A percentile compares a stretch with the other conserved stretches of the same genome.
These are phyloP conservation scores for Mirounga angustirostris DNA, from an alignment of 2,113 vertebrate species.

Conservation along the genomic window DNA sequence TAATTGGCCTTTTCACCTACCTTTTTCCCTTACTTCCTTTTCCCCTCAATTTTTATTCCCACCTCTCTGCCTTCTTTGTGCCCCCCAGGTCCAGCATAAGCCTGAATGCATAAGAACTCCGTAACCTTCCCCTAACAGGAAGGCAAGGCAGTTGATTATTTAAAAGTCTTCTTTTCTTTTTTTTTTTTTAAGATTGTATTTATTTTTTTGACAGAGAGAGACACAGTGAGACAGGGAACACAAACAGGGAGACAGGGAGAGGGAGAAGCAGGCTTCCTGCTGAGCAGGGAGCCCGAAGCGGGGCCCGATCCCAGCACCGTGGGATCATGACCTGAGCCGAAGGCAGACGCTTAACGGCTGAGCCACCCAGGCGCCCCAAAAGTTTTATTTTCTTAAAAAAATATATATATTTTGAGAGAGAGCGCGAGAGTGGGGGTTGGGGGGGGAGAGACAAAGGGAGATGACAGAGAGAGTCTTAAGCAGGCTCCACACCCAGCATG, in stretches of 20 bases:
- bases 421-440: rapidly evolving
- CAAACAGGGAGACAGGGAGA: no score
- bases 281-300: no score
- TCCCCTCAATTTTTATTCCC: neutral
- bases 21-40: neutral
- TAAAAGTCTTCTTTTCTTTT: neutral
- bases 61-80: neutral
- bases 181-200: no score
- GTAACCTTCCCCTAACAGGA: neutral
- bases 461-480: neutral
- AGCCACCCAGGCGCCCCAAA: neutral
- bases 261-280: no score
- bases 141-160: neutral
- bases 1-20: neutral
- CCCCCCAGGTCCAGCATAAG: neutral
- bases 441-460: neutral
- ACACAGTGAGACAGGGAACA: no score
- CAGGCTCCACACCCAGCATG: neutral
- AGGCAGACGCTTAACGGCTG: no score
- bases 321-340: no score
- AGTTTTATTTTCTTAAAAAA: neutral
- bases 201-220: no score
- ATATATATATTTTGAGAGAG: neutral
- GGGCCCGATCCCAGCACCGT: no score
- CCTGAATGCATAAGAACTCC: no score